Base-by-base conservation (phyloP, 2,113 vertebrate genomes). In the Cyrtonyx montezumae region DNA sequence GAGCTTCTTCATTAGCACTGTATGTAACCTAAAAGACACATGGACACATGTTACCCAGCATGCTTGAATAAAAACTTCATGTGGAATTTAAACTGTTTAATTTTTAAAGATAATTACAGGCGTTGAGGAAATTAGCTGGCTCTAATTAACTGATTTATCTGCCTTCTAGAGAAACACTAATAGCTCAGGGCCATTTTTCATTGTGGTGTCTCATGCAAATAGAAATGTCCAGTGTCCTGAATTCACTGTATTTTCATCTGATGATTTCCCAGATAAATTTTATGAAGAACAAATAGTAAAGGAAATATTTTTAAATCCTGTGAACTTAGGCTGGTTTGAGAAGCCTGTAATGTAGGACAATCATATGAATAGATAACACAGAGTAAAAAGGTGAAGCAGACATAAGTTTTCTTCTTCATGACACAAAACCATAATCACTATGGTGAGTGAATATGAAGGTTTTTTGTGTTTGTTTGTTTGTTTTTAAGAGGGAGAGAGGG, bases 111-210 rank as follows among this genome's bases (percentile, higher is more conserved):
- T 80, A 90, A 86, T 88, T 43, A 43, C 46, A 61, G 80, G 17
- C 65, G 78, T 78, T 86, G 48, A 63, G 48, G 43, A 93, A 88
- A 75, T 91, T 61, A 83, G n/a, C 76, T 91, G 62, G 15, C 56
- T 40, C 28, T 83, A 93, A 84, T 89, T 73, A 91, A 69, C 32
- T 63, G 45, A 32, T 30, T 49, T 89, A 91, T 87, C 58, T 78
- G 8, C 3, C 1, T 75, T 90, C 40, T 37, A 32, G 23, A 76
- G 66, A 66, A 81, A 66, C 28, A 8, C 32, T 71, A 63, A 32
- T 53, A 86, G 43, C 65, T 81, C 49, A 45, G 46, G 45, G 53
- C 59, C 40, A n/a, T 80, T 79, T 83, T 87, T 87, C 62, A 7
- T 30, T 37, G 13, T 67, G 61, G 55, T 85, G 67, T 79, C 40